A percentile compares a stretch with the other conserved stretches of the same genome.
Conservation (phyloP, 2,113 vertebrate species). For the Pongo abelii region DNA sequence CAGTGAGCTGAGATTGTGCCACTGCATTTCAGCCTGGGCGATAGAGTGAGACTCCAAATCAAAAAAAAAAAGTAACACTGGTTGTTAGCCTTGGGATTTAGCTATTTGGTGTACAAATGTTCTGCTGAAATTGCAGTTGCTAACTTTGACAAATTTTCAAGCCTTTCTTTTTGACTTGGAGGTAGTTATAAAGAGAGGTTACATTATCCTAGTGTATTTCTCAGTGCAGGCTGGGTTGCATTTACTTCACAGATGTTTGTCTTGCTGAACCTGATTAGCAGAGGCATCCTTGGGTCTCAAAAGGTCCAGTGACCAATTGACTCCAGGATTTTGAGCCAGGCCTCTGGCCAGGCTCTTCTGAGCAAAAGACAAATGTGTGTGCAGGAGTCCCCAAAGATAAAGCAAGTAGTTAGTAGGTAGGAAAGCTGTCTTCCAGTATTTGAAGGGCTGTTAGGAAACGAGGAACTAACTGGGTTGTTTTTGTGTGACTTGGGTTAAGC, state of each 20-base stretch:
- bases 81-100: not conserved
- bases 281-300: not conserved
- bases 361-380: not conserved
- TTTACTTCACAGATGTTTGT: not conserved
- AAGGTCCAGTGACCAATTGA: not conserved
- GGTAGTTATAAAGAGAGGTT: not conserved
- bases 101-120: not conserved
- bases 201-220: not conserved
- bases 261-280: not conserved
- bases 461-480: not conserved
- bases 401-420: not conserved
- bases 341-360: not conserved
- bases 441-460: not conserved
- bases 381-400: not conserved
- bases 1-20: too few relatives aligned
- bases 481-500: not conserved
- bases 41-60: too few relatives aligned
- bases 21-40: too few relatives aligned
- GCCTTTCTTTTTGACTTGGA: not conserved
- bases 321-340: not conserved
- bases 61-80: not conserved
- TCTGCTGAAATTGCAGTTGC: not conserved
- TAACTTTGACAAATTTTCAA: slow-evolving; percentile 5
- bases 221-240: not conserved
- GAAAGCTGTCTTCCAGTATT: not conserved